phyloP scores from a whole-genome alignment of 2,113 vertebrate species.

The Pseudois nayaur region DNA sequence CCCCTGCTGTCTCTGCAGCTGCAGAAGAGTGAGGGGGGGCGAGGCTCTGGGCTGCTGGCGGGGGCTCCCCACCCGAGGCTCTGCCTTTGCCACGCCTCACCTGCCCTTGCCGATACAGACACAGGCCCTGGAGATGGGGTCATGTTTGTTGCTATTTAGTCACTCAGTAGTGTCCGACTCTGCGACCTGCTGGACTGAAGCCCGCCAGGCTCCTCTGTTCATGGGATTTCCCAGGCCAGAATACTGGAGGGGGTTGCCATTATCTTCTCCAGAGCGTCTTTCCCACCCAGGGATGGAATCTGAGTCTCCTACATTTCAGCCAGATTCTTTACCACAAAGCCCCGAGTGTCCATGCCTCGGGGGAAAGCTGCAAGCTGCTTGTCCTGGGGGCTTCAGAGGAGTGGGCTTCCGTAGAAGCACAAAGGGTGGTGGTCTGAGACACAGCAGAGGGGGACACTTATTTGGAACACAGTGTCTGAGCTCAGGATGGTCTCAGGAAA shows the following conservation, averaged over 20 bases:
- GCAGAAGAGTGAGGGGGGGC: not conserved
- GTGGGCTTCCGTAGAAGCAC: not conserved
- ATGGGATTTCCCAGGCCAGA: not conserved
- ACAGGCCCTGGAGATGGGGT: not conserved
- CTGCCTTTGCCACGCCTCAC: fast-evolving
- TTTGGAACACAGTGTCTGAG: too few species aligned
- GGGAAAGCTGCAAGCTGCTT: not conserved
- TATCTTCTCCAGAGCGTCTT: not conserved
- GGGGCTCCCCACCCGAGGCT: too few species aligned
- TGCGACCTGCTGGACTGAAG: not conserved
- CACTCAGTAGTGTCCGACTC: not conserved
- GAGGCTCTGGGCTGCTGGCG: not conserved
- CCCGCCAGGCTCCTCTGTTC: not conserved
- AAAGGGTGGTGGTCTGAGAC: not conserved
- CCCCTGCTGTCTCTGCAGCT: not conserved
- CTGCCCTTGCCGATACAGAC: fast-evolving
- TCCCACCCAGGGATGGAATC: not conserved
- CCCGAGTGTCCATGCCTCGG: fast-evolving
- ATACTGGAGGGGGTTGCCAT: not conserved
- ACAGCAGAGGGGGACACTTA: too few species aligned
- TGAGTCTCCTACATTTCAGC: not conserved
- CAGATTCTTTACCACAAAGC: not conserved
- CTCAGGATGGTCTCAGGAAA: not conserved
- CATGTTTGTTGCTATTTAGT: not conserved
- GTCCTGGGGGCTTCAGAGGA: not conserved